A percentile compares a stretch with the other conserved stretches of the same genome.
phyloP scores from a whole-genome alignment of 2,888 invertebrate genomes.

The Orthosia gothica region DNA sequence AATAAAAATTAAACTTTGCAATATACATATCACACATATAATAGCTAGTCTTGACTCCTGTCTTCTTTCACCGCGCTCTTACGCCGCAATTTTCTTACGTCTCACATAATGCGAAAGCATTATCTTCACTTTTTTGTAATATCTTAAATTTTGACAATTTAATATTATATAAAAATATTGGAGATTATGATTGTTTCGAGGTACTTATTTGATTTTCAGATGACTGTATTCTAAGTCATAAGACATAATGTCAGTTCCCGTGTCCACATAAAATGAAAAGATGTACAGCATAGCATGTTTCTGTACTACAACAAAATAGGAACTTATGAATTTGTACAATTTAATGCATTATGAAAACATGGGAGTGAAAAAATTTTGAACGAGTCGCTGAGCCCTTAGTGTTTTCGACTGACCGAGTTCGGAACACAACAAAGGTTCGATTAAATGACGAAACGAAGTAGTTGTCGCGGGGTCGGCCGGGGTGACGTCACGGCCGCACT shows the following conservation, averaged over 20 bases:
- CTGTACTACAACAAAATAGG: conserved; percentile 23
- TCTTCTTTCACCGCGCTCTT: neutral
- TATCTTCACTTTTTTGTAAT: neutral
- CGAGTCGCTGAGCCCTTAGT: neutral
- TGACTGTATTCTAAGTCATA: neutral
- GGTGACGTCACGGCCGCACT: conserved; percentile 11
- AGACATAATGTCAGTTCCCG: neutral
- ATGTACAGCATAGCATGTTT: neutral
- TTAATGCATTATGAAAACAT: conserved; percentile 11
- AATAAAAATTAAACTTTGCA: conserved; percentile 35
- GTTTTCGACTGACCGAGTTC: neutral
- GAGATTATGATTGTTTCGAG: neutral
- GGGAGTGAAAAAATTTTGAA: neutral
- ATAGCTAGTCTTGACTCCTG: conserved; percentile 18
- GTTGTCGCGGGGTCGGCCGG: neutral
- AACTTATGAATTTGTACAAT: conserved; percentile 13
- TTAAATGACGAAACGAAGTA: neutral
- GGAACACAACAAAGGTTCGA: neutral
- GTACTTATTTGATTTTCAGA: neutral
- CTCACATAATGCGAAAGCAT: conserved; percentile 3
- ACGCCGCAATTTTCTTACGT: conserved; percentile 3
- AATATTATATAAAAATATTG: neutral
- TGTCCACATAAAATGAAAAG: neutral
- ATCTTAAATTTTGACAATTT: neutral
- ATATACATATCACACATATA: conserved; percentile 26